phyloP scores from a whole-genome alignment of 2,113 vertebrate species.

The Morone saxatilis region DNA sequence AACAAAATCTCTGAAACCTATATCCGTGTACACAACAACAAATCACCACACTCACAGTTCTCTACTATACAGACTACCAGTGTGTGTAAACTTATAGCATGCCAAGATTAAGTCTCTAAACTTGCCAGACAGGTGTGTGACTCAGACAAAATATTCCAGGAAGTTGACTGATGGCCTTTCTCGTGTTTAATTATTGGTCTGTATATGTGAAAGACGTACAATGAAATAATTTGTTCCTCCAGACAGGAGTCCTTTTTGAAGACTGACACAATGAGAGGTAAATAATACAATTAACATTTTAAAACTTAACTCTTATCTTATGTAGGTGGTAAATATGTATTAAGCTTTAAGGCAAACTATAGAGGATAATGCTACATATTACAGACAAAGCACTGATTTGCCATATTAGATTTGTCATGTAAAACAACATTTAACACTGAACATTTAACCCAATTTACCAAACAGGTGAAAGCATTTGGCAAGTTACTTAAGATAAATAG shows the following conservation, averaged over 20 bases:
- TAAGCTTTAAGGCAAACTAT: not conserved
- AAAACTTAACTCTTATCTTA: not conserved
- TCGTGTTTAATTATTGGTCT: not conserved
- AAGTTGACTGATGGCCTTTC: not conserved
- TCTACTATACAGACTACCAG: not conserved
- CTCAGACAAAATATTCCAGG: slow-evolving; percentile 7
- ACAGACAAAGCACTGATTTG: not conserved
- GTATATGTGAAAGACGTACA: not conserved
- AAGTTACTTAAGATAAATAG: not conserved
- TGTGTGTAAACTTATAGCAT: not conserved
- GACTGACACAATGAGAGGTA: slow-evolving; percentile 13
- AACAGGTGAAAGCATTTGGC: not conserved
- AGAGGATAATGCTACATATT: not conserved
- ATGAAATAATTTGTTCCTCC: not conserved
- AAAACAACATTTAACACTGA: not conserved
- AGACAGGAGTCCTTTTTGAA: not conserved
- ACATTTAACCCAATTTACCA: not conserved
- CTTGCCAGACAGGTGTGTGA: slow-evolving; percentile 28
- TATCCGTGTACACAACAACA: not conserved
- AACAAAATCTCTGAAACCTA: not conserved
- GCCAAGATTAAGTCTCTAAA: not conserved
- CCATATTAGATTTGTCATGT: not conserved
- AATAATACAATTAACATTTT: not conserved
- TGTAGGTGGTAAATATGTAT: not conserved
- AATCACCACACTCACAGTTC: not conserved